These are phyloP conservation scores for Cylas formicarius DNA, from an alignment of 1,140 invertebrate genomes.

Conservation along the genomic window DNA sequence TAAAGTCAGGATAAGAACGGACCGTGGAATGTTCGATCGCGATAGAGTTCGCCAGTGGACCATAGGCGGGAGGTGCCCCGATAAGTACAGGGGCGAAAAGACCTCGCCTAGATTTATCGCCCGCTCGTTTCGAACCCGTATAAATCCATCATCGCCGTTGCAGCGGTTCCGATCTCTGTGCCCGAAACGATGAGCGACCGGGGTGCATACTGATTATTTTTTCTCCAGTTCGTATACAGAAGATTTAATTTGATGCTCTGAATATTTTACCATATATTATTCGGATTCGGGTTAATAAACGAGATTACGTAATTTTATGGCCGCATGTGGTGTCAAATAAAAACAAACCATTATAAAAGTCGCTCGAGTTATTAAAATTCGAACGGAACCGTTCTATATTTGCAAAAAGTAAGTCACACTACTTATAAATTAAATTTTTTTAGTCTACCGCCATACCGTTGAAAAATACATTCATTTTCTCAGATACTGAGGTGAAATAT, in stretches of 20 bases:
- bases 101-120: constrained; percentile 23
- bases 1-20: constrained; percentile 31
- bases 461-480: too few species aligned
- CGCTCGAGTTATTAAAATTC: too few species aligned
- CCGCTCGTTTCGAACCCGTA: too few species aligned
- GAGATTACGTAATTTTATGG: constrained; percentile 18
- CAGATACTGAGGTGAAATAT: too few species aligned
- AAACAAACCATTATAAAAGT: too few species aligned
- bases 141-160: constrained; percentile 11
- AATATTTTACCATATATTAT: constrained; percentile 21
- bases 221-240: constrained; percentile 12
- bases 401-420: too few species aligned
- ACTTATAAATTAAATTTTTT: too few species aligned
- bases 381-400: too few species aligned
- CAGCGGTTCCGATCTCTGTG: too few species aligned
- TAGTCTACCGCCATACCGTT: too few species aligned
- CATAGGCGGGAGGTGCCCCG: constrained; percentile 8
- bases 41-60: constrained; percentile 22
- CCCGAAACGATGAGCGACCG: too few species aligned
- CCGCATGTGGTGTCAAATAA: constrained; percentile 12
- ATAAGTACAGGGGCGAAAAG: constrained; percentile 16
- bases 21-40: constrained; percentile 31
- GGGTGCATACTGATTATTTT: constrained; percentile 22
- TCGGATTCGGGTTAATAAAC: constrained; percentile 18
- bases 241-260: constrained; percentile 20